Base-by-base conservation (phyloP, 2,888 invertebrate species). In the Chloroclystis v-ata region DNA sequence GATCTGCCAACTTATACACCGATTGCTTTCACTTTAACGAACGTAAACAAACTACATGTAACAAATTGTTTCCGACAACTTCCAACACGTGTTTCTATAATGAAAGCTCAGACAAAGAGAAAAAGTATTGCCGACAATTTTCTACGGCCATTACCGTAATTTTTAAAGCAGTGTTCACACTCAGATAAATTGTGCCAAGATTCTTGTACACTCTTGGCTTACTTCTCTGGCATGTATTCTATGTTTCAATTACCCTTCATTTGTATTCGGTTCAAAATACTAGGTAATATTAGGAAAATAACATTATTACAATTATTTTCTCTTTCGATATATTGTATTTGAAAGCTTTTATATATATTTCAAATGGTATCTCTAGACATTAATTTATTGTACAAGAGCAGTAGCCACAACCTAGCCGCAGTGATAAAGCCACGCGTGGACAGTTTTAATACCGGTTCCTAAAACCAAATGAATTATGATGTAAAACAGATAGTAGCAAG, bases 101-200 rank as follows among this genome's bases (percentile, higher is more conserved):
- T 43, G 49, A 52, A 55, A 57, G 51, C 13, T 12, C 25, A 26
- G 40, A 43, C 46, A 50, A 49, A 54, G 45, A 56, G 48, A 49
- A 51, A 49, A 49, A 49, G 41, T 43, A 33, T 32, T 13, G 47
- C 41, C 33, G 28, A 42, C 33, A 14, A 57, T 63, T 72, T 78
- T 74, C 70, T 65, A 73, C 64, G 72, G 60, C 56, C 60, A 73
- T 81, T 78, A 75, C 59, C 56, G 67, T 72, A 74, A 77, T 70
- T 69, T 65, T 64, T 63, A 56, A 59, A 65, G 62, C 48, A 44
- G 40, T 60, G 50, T 50, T 46, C 46, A 40, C 43, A 50, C 50
- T 39, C 25, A 32, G 26, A 43, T 38, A 46, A 38, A 49, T 33
- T 43, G 42, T 38, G 5, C 25, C 8, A 25, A 8, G 37, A 28